Conservation (phyloP, 2,113 vertebrate species). For the Petromus typicus region DNA sequence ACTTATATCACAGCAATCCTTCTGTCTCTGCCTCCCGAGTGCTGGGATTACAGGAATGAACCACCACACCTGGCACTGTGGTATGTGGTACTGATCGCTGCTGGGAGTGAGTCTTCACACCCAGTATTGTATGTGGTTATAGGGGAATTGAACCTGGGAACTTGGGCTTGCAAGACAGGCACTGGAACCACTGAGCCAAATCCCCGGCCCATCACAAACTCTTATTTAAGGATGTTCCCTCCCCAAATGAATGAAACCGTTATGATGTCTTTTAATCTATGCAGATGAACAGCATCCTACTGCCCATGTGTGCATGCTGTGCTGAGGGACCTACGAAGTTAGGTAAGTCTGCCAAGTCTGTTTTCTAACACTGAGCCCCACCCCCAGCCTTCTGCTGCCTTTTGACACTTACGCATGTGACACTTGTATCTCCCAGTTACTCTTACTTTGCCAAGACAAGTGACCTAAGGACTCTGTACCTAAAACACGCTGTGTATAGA, state of each 20-base stretch:
- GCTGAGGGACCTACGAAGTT: neutral
- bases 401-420: neutral
- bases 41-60: too few relatives aligned
- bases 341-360: neutral
- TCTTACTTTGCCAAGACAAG: conserved; percentile 15
- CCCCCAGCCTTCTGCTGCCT: neutral
- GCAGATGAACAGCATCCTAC: neutral
- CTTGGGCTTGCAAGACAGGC: too few relatives aligned
- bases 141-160: too few relatives aligned
- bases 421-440: neutral
- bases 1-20: too few relatives aligned
- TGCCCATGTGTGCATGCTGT: neutral
- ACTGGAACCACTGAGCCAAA: too few relatives aligned
- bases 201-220: too few relatives aligned
- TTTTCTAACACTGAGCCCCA: neutral
- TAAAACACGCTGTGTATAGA: neutral
- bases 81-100: too few relatives aligned
- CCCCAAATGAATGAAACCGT: neutral
- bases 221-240: neutral
- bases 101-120: too few relatives aligned
- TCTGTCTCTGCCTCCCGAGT: too few relatives aligned
- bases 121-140: too few relatives aligned
- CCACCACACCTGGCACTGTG: too few relatives aligned
- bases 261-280: neutral
- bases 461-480: neutral